A percentile compares a stretch with the other conserved stretches of the same genome.
Conservation (phyloP, 2,113 vertebrate genomes). For the Willisornis vidua region DNA sequence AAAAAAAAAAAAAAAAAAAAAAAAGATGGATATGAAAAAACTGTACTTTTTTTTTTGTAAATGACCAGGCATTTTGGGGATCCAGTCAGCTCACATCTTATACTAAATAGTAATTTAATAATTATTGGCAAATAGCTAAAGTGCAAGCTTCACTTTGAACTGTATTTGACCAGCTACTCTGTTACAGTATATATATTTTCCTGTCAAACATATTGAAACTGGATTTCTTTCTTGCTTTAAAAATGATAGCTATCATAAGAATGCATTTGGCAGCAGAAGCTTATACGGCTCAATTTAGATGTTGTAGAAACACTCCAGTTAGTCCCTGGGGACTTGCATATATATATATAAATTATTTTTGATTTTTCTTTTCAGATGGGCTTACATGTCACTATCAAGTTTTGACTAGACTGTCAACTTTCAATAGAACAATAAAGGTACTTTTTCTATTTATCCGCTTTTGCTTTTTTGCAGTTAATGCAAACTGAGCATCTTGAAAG, state of each 20-base stretch:
- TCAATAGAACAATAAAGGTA: neutral
- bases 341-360: neutral
- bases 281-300: neutral
- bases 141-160: neutral
- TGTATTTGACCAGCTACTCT: neutral
- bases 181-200: neutral
- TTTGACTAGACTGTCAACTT: neutral
- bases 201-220: conserved; percentile 1
- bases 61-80: neutral
- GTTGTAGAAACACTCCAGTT: neutral
- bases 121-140: conserved; percentile 35
- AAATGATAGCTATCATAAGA: neutral
- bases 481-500: neutral
- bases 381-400: neutral
- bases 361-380: neutral
- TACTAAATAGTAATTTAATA: neutral
- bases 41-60: neutral
- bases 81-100: neutral
- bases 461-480: neutral
- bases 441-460: neutral
- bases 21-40: conserved; percentile 65
- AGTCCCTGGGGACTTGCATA: neutral
- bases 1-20: conserved; percentile 69
- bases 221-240: neutral
- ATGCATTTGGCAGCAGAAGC: neutral